Evolutionary conservation across 2,113 vertebrate genomes (phyloP).

Genomic region (Canis aureus): DNA sequence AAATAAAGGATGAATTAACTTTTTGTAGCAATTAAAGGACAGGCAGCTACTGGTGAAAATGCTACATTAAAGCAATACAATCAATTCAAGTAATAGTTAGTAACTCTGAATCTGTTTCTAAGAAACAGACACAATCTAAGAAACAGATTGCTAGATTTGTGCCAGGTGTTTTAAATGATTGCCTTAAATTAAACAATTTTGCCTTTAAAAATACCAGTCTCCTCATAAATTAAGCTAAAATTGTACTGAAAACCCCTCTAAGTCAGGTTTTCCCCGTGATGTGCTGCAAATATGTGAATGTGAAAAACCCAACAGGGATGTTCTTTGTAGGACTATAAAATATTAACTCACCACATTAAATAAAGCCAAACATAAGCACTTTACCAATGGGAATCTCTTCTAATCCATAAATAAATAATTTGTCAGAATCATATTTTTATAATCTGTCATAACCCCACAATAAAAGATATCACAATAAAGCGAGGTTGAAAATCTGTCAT

Average conservation of each 20-base stretch:
- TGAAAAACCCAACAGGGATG: neutral
- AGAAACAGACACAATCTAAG: neutral
- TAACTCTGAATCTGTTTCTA: neutral
- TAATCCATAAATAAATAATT: constrained; percentile 34
- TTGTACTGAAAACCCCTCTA: neutral
- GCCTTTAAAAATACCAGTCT: neutral
- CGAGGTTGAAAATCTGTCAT: neutral
- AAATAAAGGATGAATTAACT: neutral
- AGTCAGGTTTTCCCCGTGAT: neutral
- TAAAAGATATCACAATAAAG: constrained; percentile 1
- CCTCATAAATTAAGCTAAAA: neutral
- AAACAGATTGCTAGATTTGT: neutral
- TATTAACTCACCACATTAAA: constrained; percentile 40
- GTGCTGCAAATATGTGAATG: neutral
- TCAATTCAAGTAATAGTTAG: neutral
- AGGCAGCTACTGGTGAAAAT: neutral
- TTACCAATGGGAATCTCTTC: neutral
- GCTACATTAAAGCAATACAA: neutral
- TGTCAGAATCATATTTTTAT: neutral
- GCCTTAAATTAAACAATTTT: neutral
- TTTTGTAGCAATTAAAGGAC: neutral
- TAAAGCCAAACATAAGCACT: neutral
- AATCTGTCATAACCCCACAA: neutral
- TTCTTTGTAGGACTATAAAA: constrained; percentile 38
- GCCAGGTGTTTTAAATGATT: constrained; percentile 24